These are phyloP conservation scores for Diachasmimorpha longicaudata DNA, from an alignment of 1,140 invertebrate species.

Conservation along the genomic window DNA sequence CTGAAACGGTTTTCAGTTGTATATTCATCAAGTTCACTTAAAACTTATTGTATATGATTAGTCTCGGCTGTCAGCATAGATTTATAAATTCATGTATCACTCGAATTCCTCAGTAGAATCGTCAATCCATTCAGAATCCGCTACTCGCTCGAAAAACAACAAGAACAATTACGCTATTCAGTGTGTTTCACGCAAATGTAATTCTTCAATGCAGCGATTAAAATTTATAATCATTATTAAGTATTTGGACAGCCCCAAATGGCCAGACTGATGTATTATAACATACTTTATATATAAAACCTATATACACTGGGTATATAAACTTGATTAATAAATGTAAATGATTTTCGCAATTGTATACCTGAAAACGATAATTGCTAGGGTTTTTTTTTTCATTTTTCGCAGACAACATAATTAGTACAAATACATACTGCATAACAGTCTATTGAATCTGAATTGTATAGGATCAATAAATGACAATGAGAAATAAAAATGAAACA, in stretches of 20 bases:
- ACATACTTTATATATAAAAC: slow-evolving; percentile 35
- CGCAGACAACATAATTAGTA: slow-evolving; percentile 39
- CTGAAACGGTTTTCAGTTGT: slow-evolving; percentile 13
- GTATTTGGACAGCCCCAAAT: slow-evolving; percentile 44
- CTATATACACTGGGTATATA: slow-evolving; percentile 49
- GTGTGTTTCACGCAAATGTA: neutral
- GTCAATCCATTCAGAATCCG: neutral
- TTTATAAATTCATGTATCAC: neutral
- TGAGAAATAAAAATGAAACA: neutral
- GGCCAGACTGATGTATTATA: slow-evolving; percentile 61
- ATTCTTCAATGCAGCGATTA: neutral
- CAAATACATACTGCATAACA: slow-evolving; percentile 40
- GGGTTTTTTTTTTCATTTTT: neutral
- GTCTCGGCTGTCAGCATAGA: neutral
- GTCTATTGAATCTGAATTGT: slow-evolving; percentile 41
- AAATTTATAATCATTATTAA: slow-evolving; percentile 28
- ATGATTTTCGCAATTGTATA: slow-evolving; percentile 49
- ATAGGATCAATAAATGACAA: slow-evolving; percentile 38
- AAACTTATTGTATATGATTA: slow-evolving; percentile 8
- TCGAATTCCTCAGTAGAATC: neutral
- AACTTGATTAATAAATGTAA: slow-evolving; percentile 46
- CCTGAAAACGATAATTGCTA: slow-evolving; percentile 38
- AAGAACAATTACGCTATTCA: too few relatives aligned
- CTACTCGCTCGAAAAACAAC: too few relatives aligned
- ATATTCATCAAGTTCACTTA: slow-evolving; percentile 14